phyloP scores from a whole-genome alignment of 2,888 invertebrate genomes.

The Falcaria lacertinaria region DNA sequence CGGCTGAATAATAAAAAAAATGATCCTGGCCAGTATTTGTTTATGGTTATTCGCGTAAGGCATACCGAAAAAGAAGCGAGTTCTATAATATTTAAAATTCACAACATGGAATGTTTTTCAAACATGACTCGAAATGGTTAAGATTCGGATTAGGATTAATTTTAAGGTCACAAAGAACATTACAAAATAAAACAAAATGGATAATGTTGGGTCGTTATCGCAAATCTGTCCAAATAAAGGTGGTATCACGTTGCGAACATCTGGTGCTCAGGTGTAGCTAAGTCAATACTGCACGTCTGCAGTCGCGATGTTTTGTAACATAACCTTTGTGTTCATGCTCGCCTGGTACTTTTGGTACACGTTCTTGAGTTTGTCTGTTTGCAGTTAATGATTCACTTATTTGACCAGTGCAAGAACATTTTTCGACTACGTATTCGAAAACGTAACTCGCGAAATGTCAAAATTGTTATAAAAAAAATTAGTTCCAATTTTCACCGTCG shows the following conservation, averaged over 20 bases:
- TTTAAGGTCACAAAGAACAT: neutral
- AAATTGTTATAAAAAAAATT: too few species aligned
- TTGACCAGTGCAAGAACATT: too few species aligned
- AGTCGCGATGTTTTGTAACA: slow-evolving; percentile 26
- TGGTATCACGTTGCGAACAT: slow-evolving; percentile 25
- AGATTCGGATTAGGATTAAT: neutral
- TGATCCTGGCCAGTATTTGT: too few species aligned
- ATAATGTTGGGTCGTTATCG: slow-evolving; percentile 3
- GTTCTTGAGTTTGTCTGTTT: neutral
- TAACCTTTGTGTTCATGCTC: slow-evolving; percentile 8
- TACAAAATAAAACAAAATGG: slow-evolving; percentile 1
- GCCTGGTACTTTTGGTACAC: slow-evolving; percentile 15
- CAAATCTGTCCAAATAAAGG: slow-evolving; percentile 4
- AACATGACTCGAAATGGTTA: neutral
- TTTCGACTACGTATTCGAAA: too few species aligned
- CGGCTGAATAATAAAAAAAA: too few species aligned
- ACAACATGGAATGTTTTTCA: too few species aligned
- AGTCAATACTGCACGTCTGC: slow-evolving; percentile 12
- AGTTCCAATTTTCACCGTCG: too few species aligned
- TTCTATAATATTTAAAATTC: too few species aligned
- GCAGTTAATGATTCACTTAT: slow-evolving; percentile 4
- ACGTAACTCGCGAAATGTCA: too few species aligned
- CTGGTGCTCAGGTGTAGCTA: slow-evolving; percentile 28
- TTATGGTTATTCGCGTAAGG: too few species aligned
- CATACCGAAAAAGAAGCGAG: too few species aligned